A percentile compares a stretch with the other conserved stretches of the same genome.
Conservation (phyloP, 1,140 invertebrate genomes). For the Dendrolimus kikuchii region DNA sequence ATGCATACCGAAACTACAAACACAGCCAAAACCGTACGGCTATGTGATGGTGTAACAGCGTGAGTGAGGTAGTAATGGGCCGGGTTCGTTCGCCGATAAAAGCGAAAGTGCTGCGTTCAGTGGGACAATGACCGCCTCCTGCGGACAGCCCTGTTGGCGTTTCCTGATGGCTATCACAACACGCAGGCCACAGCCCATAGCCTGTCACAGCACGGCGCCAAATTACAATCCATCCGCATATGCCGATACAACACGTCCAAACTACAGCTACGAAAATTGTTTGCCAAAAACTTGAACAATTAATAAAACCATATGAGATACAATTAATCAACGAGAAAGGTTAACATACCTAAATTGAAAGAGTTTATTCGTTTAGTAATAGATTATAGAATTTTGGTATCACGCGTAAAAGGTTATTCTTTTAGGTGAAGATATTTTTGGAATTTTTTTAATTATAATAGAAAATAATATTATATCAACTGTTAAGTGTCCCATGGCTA, state of each 20-base stretch:
- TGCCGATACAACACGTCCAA: too few relatives aligned
- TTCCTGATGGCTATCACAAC: conserved; percentile 47
- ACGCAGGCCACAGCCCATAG: conserved; percentile 9
- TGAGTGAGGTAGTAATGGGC: conserved; percentile 63
- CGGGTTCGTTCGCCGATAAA: conserved; percentile 69
- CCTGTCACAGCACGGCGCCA: neutral
- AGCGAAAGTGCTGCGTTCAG: conserved; percentile 68
- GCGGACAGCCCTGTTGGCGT: conserved; percentile 34
- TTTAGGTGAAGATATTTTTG: too few relatives aligned
- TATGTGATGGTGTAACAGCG: conserved; percentile 61
- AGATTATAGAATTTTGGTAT: too few relatives aligned
- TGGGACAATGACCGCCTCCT: conserved; percentile 69
- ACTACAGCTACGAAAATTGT: neutral
- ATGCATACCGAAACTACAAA: conserved; percentile 54
- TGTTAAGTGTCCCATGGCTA: too few relatives aligned
- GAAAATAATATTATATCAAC: too few relatives aligned
- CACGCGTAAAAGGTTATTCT: too few relatives aligned
- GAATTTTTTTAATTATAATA: too few relatives aligned
- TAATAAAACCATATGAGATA: neutral
- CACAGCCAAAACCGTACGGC: conserved; percentile 54
- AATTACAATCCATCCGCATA: neutral
- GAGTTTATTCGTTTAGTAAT: too few relatives aligned
- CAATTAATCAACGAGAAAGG: too few relatives aligned
- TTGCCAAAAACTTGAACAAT: neutral
- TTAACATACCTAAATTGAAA: too few relatives aligned